Evolutionary conservation across 2,888 invertebrate species (phyloP), one percentile per base, ranked within the genome.

Genomic region (Drosophila macrospina): DNA sequence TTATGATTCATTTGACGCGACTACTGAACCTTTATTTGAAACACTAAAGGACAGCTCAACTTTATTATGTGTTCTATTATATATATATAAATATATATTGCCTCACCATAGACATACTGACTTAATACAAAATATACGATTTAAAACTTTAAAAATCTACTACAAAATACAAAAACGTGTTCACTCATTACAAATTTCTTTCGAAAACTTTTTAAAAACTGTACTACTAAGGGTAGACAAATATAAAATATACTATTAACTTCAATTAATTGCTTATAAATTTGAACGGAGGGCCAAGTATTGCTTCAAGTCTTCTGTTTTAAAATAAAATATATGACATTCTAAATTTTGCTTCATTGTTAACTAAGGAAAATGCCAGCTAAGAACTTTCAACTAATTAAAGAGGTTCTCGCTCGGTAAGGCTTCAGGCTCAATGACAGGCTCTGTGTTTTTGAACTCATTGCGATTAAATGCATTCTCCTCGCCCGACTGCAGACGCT

Each of bases 401-500:
- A 84, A 84, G 6, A 54, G 66, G 15, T 84, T 86, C n/a, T 73
- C 60, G n/a, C 54, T 67, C 16, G 51, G 10, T 15, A 56, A 13
- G 0, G 50, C 39, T 1, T 54, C 64, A 3, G 59, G 50, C 5
- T 77, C 65, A 1, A 39, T 48, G 3, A 28, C 42, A 7, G 42
- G 26, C 2, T 50, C 57, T 24, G 56, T 30, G 28, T 76, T 68
- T 24, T 71, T 55, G 26, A 61, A 63, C 44, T 83, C 78, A 1
- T 78, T 69, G 4, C 89, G 83, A 75, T 91, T 91, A 68, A 75
- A 91, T 15, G 87, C 57, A 63, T 91, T 91, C 62, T 91, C 89
- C 60, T 91, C 91, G 16, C 89, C 91, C 4, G 73, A 44, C 28
- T 69, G 76, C 48, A 91, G 67, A 11, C 91, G 91, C 73, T 91